Evolutionary conservation across 2,888 invertebrate species (phyloP), one percentile per base, ranked within the genome.

Genomic region (Gasteruption jaculator): DNA sequence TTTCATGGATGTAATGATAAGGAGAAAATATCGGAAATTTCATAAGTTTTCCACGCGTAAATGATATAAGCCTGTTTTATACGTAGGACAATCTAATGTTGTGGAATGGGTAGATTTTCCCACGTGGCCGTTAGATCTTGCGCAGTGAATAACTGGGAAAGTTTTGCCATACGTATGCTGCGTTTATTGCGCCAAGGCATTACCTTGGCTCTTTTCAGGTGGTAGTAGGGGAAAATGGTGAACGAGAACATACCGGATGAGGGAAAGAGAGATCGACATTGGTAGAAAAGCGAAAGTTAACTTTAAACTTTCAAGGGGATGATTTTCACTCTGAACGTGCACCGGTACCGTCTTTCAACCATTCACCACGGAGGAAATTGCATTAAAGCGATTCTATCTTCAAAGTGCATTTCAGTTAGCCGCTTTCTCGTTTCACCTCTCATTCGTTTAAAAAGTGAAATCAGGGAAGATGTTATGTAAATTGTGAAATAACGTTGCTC

Each of bases 261-360:
- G 36, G 26, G 40, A 31, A 26, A 33, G 33, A 29, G 31, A 21
- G 39, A 50, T 48, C 48, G 45, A 41, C 48, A n/a, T n/a, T n/a
- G 47, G 36, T 48, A 56, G 54, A 63, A 65, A 63, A 64, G 62
- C 53, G 62, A 65, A 62, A 65, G 65, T 65, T 62, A 49, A 54
- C 65, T 63, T 65, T 61, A 65, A 64, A 62, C 46, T 57, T 65
- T 65, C 58, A 63, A 63, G 65, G 62, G 61, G 65, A 64, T 56
- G 54, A 41, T 40, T 49, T 45, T 45, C 36, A 35, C 38, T 41
- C 46, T 35, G 38, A 27, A 37, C 16, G 12, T 24, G 8, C 14
- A 30, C 34, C 26, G 26, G 21, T 37, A 19, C 12, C 16, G 4
- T 14, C 19, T 12, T 21, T 24, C 16, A n/a, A n/a, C n/a, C n/a